A percentile compares a stretch with the other conserved stretches of the same genome.
Conservation (phyloP, 1,140 invertebrate species). For the Drosophila grimshawi region DNA sequence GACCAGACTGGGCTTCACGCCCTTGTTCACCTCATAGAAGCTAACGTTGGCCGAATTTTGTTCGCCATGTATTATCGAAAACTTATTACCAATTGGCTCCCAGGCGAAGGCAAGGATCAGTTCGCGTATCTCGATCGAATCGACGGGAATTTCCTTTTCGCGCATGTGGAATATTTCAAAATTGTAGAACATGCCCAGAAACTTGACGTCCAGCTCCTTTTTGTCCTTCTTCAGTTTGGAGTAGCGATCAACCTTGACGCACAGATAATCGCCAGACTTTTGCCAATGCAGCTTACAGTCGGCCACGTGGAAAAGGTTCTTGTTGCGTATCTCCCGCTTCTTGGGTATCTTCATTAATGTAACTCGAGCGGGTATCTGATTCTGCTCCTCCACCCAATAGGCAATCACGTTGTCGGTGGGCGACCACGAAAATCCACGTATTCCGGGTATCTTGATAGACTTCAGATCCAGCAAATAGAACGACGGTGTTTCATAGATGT, state of each 20-base stretch:
- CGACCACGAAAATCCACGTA: constrained; percentile 98
- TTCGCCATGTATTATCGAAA: constrained; percentile 98
- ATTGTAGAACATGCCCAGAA: constrained; percentile 98
- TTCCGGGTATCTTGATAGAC: constrained; percentile 95
- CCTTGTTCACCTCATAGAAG: constrained; percentile 96
- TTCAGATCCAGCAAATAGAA: constrained; percentile 97
- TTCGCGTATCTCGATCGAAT: constrained; percentile 97
- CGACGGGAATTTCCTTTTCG: constrained; percentile 99
- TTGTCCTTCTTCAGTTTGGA: constrained; percentile 96
- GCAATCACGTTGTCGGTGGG: constrained; percentile 98
- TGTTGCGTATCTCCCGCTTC: constrained; percentile 96
- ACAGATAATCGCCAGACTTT: constrained; percentile 96
- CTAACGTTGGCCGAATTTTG: constrained; percentile 94
- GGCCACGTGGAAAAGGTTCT: constrained; percentile 98
- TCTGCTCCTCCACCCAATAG: constrained; percentile 99
- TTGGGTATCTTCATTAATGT: constrained; percentile 94
- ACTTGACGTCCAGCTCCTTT: constrained; percentile 94
- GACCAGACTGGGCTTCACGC: constrained; percentile 93
- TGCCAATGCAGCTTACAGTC: constrained; percentile 99
- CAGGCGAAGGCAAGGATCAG: constrained; percentile 98
- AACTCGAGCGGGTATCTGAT: constrained; percentile 94
- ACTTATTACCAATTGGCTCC: constrained; percentile 98
- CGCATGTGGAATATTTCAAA: constrained; percentile 99
- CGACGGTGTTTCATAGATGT: constrained; percentile 97
- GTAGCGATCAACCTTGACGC: constrained; percentile 99